Evolutionary conservation across 2,888 invertebrate genomes (phyloP), one percentile per base, ranked within the genome.

Genomic region (Agrochola lota): DNA sequence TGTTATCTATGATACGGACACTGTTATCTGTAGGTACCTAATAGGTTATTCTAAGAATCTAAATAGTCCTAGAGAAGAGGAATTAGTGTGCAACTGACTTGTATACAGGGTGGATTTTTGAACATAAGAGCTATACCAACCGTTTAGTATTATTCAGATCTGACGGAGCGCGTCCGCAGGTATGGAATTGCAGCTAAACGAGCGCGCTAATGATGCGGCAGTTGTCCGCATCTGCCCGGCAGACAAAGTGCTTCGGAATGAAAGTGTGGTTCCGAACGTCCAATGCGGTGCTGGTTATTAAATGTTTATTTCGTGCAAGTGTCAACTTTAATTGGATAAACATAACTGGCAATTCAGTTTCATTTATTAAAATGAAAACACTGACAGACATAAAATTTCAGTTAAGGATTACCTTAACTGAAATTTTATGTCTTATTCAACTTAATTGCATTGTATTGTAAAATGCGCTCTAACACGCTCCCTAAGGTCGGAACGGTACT

Each of bases 101-200:
- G 43, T 67, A 57, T 64, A 78, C 74, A 75, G 75, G 74, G 74
- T 63, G 63, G 74, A 55, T 55, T 74, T 75, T 74, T 55, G 9
- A 55, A 63, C 15, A 63, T 46, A 63, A 63, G 60, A 60, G 60
- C 26, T 63, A 74, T 74, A 52, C 62, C 43, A 55, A 35, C 62
- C 17, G 72, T 59, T 59, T 55, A 55, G 30, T 23, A 74, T 62
- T 52, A 74, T 63, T 55, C 62, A 52, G 40, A 52, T 40, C 60
- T 74, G 62, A 43, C 30, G 15, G 62, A 73, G 74, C 15, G n/a
- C 30, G 43, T 43, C 17, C 52, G 26, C 52, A 52, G 49, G 26
- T 15, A 59, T 71, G 35, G 17, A 46, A 35, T 35, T n/a, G 12
- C 20, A 20, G 46, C 12, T 2, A 26, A 40, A 69, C 20, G 7